phyloP scores from a whole-genome alignment of 2,888 invertebrate species.

The Oligia latruncula region DNA sequence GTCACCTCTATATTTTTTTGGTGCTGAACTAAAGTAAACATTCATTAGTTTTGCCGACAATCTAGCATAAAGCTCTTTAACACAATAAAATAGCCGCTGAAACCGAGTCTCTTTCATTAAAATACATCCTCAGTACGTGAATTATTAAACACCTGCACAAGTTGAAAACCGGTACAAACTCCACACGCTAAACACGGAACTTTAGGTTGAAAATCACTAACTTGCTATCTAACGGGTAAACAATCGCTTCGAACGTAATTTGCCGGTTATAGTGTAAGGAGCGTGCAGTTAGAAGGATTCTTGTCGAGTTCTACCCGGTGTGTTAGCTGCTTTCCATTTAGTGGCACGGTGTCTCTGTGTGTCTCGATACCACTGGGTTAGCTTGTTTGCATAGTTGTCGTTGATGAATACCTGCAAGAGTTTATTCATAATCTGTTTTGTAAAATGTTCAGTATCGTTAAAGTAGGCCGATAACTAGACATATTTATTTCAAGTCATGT shows the following conservation, averaged over 20 bases:
- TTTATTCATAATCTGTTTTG: slow-evolving; percentile 11
- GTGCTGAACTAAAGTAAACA: neutral
- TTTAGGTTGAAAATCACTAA: slow-evolving; percentile 74
- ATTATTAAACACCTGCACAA: slow-evolving; percentile 59
- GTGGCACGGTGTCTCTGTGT: slow-evolving; percentile 32
- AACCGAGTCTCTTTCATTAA: slow-evolving; percentile 50
- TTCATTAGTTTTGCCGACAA: neutral
- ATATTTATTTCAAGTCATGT: neutral
- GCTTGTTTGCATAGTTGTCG: slow-evolving; percentile 25
- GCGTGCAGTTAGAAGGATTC: slow-evolving; percentile 57
- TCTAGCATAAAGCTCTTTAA: slow-evolving; percentile 23
- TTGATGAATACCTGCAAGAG: slow-evolving; percentile 30
- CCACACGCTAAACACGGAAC: slow-evolving; percentile 61
- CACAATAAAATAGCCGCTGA: slow-evolving; percentile 50
- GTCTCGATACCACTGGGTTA: slow-evolving; percentile 26
- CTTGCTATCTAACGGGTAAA: slow-evolving; percentile 76
- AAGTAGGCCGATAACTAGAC: too few relatives aligned
- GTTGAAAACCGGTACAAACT: slow-evolving; percentile 56
- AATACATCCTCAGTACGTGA: slow-evolving; percentile 42
- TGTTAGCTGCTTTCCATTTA: slow-evolving; percentile 52
- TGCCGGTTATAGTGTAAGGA: slow-evolving; percentile 66
- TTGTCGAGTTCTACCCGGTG: slow-evolving; percentile 31
- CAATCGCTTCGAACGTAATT: slow-evolving; percentile 76
- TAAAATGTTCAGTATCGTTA: neutral
- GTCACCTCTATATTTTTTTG: neutral